Conservation (phyloP, 2,888 invertebrate genomes). For the Dolichopus griseipennis region DNA sequence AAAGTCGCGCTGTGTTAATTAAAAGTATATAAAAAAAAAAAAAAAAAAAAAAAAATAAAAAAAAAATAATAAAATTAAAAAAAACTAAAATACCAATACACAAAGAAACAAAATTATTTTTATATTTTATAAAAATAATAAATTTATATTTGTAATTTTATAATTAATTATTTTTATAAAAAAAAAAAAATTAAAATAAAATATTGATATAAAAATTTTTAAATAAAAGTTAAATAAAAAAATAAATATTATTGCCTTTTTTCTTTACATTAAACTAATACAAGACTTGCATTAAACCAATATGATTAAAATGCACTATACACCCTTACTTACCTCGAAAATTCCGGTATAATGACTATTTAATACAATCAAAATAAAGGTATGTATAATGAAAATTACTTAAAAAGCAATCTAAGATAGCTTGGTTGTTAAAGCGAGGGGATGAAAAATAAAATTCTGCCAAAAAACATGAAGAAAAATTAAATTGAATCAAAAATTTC, state of each 20-base stretch:
- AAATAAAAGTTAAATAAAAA: constrained; percentile 2
- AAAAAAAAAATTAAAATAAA: background rate
- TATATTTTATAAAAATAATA: background rate
- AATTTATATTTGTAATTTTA: background rate
- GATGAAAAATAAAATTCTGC: too few relatives aligned
- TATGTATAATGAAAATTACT: too few relatives aligned
- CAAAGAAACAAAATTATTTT: constrained; percentile 7
- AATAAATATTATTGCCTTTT: background rate
- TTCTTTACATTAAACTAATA: too few relatives aligned
- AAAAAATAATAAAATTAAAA: constrained; percentile 19
- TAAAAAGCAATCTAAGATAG: too few relatives aligned
- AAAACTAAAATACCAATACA: background rate
- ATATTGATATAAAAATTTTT: background rate
- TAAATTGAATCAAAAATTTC: too few relatives aligned
- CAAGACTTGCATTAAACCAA: too few relatives aligned
- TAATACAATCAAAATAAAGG: too few relatives aligned
- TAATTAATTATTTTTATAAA: constrained; percentile 8
- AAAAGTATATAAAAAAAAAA: constrained; percentile 28
- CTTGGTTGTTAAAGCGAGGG: too few relatives aligned
- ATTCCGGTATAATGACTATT: too few relatives aligned
- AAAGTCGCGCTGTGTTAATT: constrained; percentile 44
- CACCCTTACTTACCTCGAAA: too few relatives aligned
- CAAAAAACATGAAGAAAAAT: too few relatives aligned
- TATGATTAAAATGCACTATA: too few relatives aligned
- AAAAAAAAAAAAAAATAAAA: constrained; percentile 23